phyloP scores from a whole-genome alignment of 2,113 vertebrate species.

The Hippotragus niger region DNA sequence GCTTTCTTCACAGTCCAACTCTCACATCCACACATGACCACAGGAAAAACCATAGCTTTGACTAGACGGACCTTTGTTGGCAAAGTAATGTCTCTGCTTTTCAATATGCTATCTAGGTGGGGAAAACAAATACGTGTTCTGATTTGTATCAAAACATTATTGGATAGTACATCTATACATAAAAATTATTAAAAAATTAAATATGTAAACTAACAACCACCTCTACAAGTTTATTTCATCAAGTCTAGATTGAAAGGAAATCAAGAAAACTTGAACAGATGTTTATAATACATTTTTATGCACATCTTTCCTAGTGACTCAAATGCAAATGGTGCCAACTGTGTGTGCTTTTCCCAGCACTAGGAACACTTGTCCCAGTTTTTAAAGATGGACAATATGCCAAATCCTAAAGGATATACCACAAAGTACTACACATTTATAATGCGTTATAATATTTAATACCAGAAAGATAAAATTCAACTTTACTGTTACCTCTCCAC shows the following conservation, averaged over 20 bases:
- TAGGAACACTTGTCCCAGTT: constrained; percentile 31
- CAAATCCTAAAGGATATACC: constrained; percentile 44
- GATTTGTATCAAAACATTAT: background rate
- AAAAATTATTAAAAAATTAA: background rate
- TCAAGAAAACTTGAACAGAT: constrained; percentile 35
- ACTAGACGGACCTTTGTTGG: no score
- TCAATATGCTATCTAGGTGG: no score
- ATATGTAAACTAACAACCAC: background rate
- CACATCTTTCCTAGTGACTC: constrained; percentile 37
- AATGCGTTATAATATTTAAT: background rate
- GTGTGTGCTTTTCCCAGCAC: background rate
- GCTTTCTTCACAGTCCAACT: no score
- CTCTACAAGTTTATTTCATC: background rate
- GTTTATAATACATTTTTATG: background rate
- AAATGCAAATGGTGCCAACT: background rate
- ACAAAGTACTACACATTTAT: constrained; percentile 22
- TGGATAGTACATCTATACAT: background rate
- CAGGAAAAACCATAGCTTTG: no score
- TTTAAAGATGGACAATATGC: background rate
- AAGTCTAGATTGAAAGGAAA: background rate
- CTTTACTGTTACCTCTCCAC: background rate
- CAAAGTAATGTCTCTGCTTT: no score
- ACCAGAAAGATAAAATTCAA: background rate
- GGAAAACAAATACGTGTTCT: background rate
- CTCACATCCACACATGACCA: no score